Conservation (phyloP, 2,113 vertebrate species). For the Elephantulus edwardii region DNA sequence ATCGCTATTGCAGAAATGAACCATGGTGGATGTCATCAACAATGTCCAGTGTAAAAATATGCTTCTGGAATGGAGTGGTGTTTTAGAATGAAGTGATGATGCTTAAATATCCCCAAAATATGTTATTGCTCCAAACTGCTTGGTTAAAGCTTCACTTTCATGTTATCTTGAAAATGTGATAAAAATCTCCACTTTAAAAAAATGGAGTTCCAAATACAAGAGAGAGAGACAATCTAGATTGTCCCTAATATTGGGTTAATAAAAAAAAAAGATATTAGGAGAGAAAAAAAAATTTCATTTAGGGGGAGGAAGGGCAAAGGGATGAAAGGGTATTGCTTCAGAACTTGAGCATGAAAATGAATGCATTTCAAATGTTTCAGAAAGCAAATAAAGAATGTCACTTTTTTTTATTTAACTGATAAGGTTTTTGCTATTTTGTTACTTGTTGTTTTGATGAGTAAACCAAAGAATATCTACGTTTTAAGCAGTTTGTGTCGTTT, state of each 20-base stretch:
- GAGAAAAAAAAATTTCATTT: conserved; percentile 15
- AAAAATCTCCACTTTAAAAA: conserved; percentile 27
- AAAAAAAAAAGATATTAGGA: conserved; percentile 23
- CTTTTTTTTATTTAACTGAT: conserved; percentile 84
- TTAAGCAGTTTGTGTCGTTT: conserved; percentile 51
- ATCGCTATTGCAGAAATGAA: background rate
- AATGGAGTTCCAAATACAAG: background rate
- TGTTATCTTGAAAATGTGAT: conserved; percentile 38
- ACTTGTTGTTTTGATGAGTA: conserved; percentile 81
- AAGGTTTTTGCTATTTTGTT: conserved; percentile 80
- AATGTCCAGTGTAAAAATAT: background rate
- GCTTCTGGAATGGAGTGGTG: background rate
- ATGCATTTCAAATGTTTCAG: conserved; percentile 76
- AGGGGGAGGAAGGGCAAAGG: background rate
- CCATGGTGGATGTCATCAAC: background rate
- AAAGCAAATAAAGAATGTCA: conserved; percentile 75
- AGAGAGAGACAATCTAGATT: conserved; percentile 42
- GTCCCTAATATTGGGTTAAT: conserved; percentile 11
- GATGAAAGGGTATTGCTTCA: background rate
- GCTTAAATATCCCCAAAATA: conserved; percentile 14
- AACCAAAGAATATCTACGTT: conserved; percentile 82
- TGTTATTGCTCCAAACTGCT: conserved; percentile 20
- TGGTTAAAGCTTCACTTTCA: conserved; percentile 29
- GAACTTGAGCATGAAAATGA: conserved; percentile 43
- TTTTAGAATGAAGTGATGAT: background rate